Base-by-base conservation (phyloP, 2,888 invertebrate genomes). In the Idaea dimidiata region DNA sequence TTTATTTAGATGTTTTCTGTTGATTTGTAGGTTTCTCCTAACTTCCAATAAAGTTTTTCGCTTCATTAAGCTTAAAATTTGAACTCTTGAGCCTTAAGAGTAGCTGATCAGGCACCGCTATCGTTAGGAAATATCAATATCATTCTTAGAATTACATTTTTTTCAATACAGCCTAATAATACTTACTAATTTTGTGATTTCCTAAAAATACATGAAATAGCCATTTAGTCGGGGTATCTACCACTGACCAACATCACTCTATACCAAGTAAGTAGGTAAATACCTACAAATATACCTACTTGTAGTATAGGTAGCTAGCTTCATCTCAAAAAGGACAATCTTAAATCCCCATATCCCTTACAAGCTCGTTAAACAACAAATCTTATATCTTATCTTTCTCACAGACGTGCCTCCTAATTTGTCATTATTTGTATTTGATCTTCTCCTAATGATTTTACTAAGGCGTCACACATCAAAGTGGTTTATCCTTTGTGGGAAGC, bases 401-500 rank as follows among this genome's bases (percentile, higher is more conserved):
- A 8, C 43, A 32, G 32, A 16, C 56, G 6, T n/a, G 18, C 56
- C 43, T 64, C 58, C 65, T 69, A 66, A 69, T 67, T 61, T 63
- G 63, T 64, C 66, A 68, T 69, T 67, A 69, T 72, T 70, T 64
- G 62, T 67, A 69, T 73, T 72, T 76, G 73, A 79, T 79, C 69
- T 76, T 60, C 53, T 64, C 55, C 64, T 66, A 61, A 59, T 58
- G 57, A 63, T 69, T 63, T 66, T 62, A 63, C 58, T 32, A 59
- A 58, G 10, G 32, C 18, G 57, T 56, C 55, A 61, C 68, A 79
- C 74, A 77, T 81, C 79, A 83, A 83, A 80, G 81, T 65, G 57
- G 33, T 62, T 63, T 65, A 68, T 76, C 76, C 73, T 80, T 80
- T 80, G 77, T 78, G 72, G 71, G 68, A 66, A 75, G 72, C 66